Conservation (phyloP, 2,113 vertebrate species). For the Sporophila hypoxantha region DNA sequence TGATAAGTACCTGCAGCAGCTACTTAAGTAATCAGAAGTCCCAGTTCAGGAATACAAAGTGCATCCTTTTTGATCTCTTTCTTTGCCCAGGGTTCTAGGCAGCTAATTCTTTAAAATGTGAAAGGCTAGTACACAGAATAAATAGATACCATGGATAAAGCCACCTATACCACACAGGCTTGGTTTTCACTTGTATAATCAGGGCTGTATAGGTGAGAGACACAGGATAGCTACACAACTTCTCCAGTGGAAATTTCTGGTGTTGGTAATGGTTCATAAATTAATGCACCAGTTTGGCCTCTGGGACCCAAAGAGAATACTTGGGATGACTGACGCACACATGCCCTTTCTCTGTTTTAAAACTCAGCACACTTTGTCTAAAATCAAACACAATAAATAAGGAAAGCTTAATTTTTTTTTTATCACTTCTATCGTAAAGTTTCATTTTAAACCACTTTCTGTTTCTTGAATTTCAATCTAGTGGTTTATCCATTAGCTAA, state of each 20-base stretch:
- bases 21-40: background rate
- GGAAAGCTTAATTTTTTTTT: background rate
- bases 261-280: background rate
- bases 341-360: background rate
- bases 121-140: background rate
- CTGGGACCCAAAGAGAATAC: rapidly evolving
- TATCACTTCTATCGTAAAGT: background rate
- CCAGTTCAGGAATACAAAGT: background rate
- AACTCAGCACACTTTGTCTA: background rate
- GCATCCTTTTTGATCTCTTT: background rate
- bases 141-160: background rate
- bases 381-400: background rate
- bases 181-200: background rate
- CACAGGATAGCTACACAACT: background rate
- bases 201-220: background rate
- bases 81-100: background rate
- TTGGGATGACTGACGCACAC: background rate
- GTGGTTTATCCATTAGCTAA: background rate
- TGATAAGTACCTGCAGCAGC: background rate
- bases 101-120: background rate
- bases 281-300: background rate
- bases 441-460: background rate
- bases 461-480: background rate
- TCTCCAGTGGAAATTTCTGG: background rate
- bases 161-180: background rate